Base-by-base conservation (phyloP, 1,140 invertebrate species). In the Oncopodura yosiiana region DNA sequence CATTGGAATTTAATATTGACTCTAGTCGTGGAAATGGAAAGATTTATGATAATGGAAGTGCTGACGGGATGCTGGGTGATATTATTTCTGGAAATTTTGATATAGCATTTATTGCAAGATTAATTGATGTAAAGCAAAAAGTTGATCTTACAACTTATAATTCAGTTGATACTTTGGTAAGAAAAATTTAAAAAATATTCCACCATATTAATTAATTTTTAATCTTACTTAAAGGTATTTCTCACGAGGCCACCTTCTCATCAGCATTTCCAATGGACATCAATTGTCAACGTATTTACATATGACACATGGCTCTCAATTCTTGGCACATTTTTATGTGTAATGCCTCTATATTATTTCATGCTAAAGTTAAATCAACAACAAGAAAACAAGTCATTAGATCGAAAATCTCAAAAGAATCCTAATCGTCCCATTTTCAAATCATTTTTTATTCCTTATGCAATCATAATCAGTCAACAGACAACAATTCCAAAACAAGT, bases 41-140 rank as follows among this genome's bases (percentile, higher is more conserved):
- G 19, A 27, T 44, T 14, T n/a, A 29, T 8, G n/a, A 16, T 0
- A 52, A 61, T 24, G 59, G 59, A 19, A 19, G 26, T 3, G 30
- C 43, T n/a, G 50, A n/a, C 39, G 59, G 54, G 34, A 61, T 61
- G 59, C 38, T 56, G 2, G 54, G 54, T n/a, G 59, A 51, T 43
- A 50, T 56, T 4, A 39, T 56, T 8, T 19, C 49, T n/a, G 16
- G 50, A 21, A 30, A 36, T 21, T 49, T 36, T 5, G 53, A 61
- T 29, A 45, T 61, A 21, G 42, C 44, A 9, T 51, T 61, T 11
- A 53, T 61, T 30, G 41, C 54, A 16, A 21, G 59, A 4, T 27
- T 51, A 6, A 45, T 51, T 3, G 23, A 38, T n/a, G 59, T 49
- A 11, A 46, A 56, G 38, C 14, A 48, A 18, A 50, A 45, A 9